Conservation (phyloP, 2,888 invertebrate species). For the Drosophila niveifrons region DNA sequence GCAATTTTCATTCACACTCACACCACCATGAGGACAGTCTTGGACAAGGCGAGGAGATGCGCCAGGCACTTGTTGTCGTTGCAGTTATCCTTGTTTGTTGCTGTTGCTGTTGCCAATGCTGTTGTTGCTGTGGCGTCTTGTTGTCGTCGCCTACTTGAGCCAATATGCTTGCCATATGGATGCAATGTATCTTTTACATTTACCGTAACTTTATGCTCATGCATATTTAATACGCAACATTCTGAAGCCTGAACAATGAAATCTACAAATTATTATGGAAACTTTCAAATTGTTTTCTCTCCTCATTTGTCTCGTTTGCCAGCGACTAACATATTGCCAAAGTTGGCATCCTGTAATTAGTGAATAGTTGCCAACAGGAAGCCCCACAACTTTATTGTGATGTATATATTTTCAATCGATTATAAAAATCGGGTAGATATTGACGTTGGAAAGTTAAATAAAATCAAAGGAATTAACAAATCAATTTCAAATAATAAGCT, state of each 20-base stretch:
- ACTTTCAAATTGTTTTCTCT: slow-evolving; percentile 15
- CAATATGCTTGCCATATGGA: slow-evolving; percentile 78
- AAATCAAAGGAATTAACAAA: no score
- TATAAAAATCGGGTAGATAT: not conserved
- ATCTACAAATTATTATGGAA: slow-evolving; percentile 23
- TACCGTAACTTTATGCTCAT: slow-evolving; percentile 54
- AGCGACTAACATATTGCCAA: slow-evolving; percentile 6
- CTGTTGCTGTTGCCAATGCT: slow-evolving; percentile 52
- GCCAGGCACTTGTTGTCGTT: slow-evolving; percentile 69
- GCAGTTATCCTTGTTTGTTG: slow-evolving; percentile 54
- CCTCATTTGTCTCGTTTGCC: not conserved
- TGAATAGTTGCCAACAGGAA: not conserved
- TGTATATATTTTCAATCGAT: not conserved
- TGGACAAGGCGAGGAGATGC: slow-evolving; percentile 39
- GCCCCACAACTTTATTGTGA: not conserved
- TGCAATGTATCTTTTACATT: slow-evolving; percentile 54
- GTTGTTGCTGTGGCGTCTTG: slow-evolving; percentile 48
- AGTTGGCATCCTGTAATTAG: slow-evolving; percentile 21
- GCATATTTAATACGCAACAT: slow-evolving; percentile 36
- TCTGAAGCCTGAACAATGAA: slow-evolving; percentile 39
- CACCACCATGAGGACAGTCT: slow-evolving; percentile 18
- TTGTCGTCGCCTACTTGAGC: slow-evolving; percentile 61
- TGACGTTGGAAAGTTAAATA: not conserved
- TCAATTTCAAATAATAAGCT: no score
- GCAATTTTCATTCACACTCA: slow-evolving; percentile 42